Evolutionary conservation across 2,888 invertebrate genomes (phyloP), one percentile per base, ranked within the genome.

Genomic region (Polydrusus pterygomalis): DNA sequence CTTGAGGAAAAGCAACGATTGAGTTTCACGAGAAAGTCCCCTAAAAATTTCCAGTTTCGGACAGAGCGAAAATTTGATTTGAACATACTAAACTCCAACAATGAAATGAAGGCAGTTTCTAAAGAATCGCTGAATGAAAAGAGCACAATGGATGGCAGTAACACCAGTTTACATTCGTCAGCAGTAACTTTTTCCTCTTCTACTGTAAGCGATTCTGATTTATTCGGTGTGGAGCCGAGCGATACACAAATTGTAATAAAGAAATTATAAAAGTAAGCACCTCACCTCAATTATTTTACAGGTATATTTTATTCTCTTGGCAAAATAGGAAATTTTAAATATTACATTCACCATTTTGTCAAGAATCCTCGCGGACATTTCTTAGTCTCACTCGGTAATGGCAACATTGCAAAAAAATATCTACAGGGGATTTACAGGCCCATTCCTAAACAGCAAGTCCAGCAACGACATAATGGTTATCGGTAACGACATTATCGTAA

Each of bases 31-130:
- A 76, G 79, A n/a, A 78, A 81, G 18, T 38, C 60, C 1, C 13
- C 63, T 11, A 79, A 79, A 70, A 81, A 81, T 49, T 77, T 80
- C 17, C 71, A 78, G 43, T 82, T 82, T 56, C 54, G 80, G 43
- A 75, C 77, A 2, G 75, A 80, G 56, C 56, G 80, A n/a, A 78
- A 79, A 56, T 77, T 79, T 69, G 80, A 82, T 43, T 11, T 81
- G 10, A 67, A 80, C 34, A 69, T 80, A 9, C 80, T 78, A 47
- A 75, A 78, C 40, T 79, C 79, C 1, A 79, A 74, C 1, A 68
- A 67, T n/a, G 51, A 40, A 34, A 18, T 34, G 15, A 40, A 17
- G 1, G 63, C 51, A 7, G 49, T 62, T 5, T 70, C 67, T 1
- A 69, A 70, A 15, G 74, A 70, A 20, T 75, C 74, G 15, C 15